Evolutionary conservation across 2,888 invertebrate genomes (phyloP).

Genomic region (Miltochrista miniata): DNA sequence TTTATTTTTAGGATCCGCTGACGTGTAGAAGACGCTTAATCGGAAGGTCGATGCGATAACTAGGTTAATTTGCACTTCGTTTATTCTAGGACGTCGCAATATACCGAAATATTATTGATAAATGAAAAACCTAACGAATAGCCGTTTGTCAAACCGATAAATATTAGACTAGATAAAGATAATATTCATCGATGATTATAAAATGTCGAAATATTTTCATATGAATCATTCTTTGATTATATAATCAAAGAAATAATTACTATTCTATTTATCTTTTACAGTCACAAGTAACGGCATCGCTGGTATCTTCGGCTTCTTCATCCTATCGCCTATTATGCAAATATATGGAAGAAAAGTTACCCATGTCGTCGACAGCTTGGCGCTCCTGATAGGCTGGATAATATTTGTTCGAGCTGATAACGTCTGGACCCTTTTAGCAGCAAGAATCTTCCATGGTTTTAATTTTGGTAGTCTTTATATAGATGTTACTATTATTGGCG

Average conservation of each 20-base stretch:
- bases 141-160: too few relatives aligned
- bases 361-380: neutral
- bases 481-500: neutral
- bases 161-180: too few relatives aligned
- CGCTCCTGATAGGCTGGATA: conserved; percentile 41
- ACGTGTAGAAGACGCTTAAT: too few relatives aligned
- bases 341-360: conserved; percentile 33
- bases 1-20: too few relatives aligned
- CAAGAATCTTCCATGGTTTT: conserved; percentile 6
- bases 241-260: neutral
- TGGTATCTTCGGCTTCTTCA: neutral
- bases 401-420: conserved; percentile 40
- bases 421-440: conserved; percentile 35
- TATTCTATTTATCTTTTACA: neutral
- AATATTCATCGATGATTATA: too few relatives aligned
- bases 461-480: neutral
- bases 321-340: conserved; percentile 28
- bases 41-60: too few relatives aligned
- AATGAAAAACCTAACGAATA: too few relatives aligned
- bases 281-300: conserved; percentile 2
- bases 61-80: too few relatives aligned
- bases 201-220: too few relatives aligned
- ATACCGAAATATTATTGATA: too few relatives aligned
- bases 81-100: too few relatives aligned
- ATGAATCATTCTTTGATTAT: too few relatives aligned